phyloP scores from a whole-genome alignment of 2,888 invertebrate species.

The Acronicta aceris region DNA sequence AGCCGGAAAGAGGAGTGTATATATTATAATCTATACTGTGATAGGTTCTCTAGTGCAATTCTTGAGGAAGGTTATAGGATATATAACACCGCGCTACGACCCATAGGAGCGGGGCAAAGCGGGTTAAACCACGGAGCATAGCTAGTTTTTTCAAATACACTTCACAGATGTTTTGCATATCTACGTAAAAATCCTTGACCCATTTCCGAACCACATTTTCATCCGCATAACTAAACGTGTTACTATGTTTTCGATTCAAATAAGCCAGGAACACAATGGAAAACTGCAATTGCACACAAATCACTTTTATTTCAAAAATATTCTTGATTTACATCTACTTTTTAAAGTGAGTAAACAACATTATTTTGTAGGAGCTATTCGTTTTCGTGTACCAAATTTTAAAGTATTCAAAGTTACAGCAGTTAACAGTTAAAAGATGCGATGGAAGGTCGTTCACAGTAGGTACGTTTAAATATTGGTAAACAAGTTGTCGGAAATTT shows the following conservation, averaged over 20 bases:
- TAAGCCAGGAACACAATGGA: constrained; percentile 6
- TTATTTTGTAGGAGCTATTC: constrained; percentile 7
- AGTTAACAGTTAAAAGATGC: background rate
- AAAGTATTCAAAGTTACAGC: background rate
- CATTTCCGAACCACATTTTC: constrained; percentile 7
- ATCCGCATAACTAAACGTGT: background rate
- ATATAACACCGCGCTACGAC: too few species aligned
- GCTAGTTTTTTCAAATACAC: too few species aligned
- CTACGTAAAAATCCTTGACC: too few species aligned
- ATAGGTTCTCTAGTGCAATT: too few species aligned
- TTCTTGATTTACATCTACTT: constrained; percentile 30
- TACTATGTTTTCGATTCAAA: constrained; percentile 29
- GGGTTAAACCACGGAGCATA: too few species aligned
- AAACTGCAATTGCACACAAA: constrained; percentile 25
- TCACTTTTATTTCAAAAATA: constrained; percentile 34
- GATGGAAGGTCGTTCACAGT: constrained; percentile 8
- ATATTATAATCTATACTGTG: too few species aligned
- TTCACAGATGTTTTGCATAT: too few species aligned
- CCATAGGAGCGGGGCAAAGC: too few species aligned
- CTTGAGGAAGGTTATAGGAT: too few species aligned
- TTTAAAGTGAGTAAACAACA: constrained; percentile 31
- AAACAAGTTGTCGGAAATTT: constrained; percentile 10
- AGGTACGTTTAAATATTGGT: background rate
- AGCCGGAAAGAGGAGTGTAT: too few species aligned
- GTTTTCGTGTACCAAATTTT: constrained; percentile 1